phyloP scores from a whole-genome alignment of 2,888 invertebrate species.

The Catocala sponsa region DNA sequence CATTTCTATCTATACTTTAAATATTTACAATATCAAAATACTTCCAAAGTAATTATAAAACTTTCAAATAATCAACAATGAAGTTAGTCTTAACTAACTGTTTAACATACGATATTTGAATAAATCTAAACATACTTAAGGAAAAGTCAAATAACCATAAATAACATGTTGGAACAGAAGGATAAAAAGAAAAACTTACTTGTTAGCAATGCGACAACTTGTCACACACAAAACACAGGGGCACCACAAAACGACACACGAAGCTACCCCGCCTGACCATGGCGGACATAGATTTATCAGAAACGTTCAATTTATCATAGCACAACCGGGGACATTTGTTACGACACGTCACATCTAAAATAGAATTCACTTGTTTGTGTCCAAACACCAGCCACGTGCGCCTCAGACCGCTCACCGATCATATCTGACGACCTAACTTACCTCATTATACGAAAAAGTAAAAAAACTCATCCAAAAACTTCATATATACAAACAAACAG shows the following conservation, averaged over 20 bases:
- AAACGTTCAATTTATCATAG: conserved; percentile 57
- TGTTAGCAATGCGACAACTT: conserved; percentile 24
- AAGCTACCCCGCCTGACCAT: conserved; percentile 31
- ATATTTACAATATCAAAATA: too few relatives aligned
- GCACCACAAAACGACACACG: conserved; percentile 36
- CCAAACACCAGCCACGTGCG: conserved; percentile 65
- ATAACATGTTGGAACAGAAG: conserved; percentile 1
- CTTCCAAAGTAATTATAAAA: too few relatives aligned
- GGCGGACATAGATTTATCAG: conserved; percentile 49
- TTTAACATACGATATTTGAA: too few relatives aligned
- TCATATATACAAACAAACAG: conserved; percentile 25
- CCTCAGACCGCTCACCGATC: conserved; percentile 64
- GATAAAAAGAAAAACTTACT: conserved; percentile 40
- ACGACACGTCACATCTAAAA: conserved; percentile 63
- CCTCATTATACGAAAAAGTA: conserved; percentile 37
- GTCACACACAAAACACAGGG: conserved; percentile 29
- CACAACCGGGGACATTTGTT: conserved; percentile 62
- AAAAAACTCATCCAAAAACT: conserved; percentile 38
- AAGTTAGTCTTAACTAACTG: too few relatives aligned
- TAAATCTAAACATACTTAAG: not conserved
- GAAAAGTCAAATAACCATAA: not conserved
- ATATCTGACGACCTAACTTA: conserved; percentile 65
- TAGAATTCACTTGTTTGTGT: conserved; percentile 64
- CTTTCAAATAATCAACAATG: too few relatives aligned
- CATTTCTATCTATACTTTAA: too few relatives aligned